These are phyloP conservation scores for Synanthedon vespiformis DNA, from an alignment of 2,888 invertebrate genomes.

Conservation along the genomic window DNA sequence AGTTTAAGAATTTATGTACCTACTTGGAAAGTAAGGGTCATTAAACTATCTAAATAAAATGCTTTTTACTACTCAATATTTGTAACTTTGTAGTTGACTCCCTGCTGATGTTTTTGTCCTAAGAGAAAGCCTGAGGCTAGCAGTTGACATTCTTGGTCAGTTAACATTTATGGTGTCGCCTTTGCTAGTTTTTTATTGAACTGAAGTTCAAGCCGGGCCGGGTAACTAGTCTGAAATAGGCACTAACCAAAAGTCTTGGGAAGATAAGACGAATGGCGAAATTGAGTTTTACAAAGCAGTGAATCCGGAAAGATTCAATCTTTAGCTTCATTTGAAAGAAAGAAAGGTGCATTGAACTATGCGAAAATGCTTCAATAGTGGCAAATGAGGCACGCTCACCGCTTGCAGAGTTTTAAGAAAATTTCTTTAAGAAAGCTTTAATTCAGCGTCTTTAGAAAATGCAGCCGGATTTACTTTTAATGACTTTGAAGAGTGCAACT, in stretches of 20 bases:
- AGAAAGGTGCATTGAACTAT: slow-evolving; percentile 42
- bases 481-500: slow-evolving; percentile 62
- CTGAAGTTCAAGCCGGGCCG: neutral
- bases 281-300: slow-evolving; percentile 23
- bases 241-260: neutral
- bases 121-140: too few relatives aligned
- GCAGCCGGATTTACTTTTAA: slow-evolving; percentile 67
- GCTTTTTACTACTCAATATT: too few relatives aligned
- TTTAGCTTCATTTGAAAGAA: slow-evolving; percentile 43
- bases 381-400: slow-evolving; percentile 61
- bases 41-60: too few relatives aligned
- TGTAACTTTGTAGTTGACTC: too few relatives aligned
- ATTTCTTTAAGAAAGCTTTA: slow-evolving; percentile 57
- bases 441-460: slow-evolving; percentile 66
- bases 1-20: too few relatives aligned
- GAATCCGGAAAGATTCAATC: slow-evolving; percentile 36
- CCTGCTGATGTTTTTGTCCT: too few relatives aligned
- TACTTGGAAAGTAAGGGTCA: too few relatives aligned
- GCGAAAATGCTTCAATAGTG: slow-evolving; percentile 52
- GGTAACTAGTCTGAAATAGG: neutral
- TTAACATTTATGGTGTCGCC: too few relatives aligned
- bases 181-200: too few relatives aligned
- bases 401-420: slow-evolving; percentile 53
- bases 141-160: too few relatives aligned
- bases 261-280: slow-evolving; percentile 6